A percentile compares a stretch with the other conserved stretches of the same genome.
phyloP scores from a whole-genome alignment of 1,140 invertebrate genomes.

The Anoplolepis gracilipes region DNA sequence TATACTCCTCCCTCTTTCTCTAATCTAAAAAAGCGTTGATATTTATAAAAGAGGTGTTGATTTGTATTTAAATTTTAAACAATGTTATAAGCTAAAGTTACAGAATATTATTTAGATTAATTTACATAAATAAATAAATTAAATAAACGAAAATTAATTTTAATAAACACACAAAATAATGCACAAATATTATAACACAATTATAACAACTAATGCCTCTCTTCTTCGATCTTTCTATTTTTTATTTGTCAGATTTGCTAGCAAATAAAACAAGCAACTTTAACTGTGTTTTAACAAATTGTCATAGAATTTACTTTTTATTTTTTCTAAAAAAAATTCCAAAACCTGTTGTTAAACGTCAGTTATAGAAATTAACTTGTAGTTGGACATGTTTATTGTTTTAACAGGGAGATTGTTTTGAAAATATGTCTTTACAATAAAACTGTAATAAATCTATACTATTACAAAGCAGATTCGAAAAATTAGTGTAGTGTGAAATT shows the following conservation, averaged over 20 bases:
- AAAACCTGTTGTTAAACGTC: not conserved
- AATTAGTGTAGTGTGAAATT: not conserved
- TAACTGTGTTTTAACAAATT: not conserved
- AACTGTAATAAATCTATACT: not conserved
- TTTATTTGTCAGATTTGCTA: not conserved
- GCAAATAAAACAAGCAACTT: not conserved
- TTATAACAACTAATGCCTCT: not conserved
- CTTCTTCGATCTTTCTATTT: not conserved
- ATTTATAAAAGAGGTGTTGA: not conserved
- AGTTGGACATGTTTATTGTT: not conserved
- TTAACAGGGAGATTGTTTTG: not conserved
- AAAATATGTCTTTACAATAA: not conserved
- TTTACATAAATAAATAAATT: no score
- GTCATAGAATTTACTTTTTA: not conserved
- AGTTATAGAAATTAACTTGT: not conserved
- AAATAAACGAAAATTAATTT: not conserved
- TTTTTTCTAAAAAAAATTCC: not conserved
- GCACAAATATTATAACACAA: not conserved
- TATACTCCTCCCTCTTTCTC: not conserved
- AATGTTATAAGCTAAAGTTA: not conserved
- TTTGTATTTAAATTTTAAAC: not conserved
- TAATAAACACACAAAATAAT: not conserved
- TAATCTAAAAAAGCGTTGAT: not conserved
- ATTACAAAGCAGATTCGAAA: not conserved
- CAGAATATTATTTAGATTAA: conserved; percentile 3